These are phyloP conservation scores for Hirundo rustica DNA, from an alignment of 2,797 vertebrate genomes.

Conservation along the genomic window DNA sequence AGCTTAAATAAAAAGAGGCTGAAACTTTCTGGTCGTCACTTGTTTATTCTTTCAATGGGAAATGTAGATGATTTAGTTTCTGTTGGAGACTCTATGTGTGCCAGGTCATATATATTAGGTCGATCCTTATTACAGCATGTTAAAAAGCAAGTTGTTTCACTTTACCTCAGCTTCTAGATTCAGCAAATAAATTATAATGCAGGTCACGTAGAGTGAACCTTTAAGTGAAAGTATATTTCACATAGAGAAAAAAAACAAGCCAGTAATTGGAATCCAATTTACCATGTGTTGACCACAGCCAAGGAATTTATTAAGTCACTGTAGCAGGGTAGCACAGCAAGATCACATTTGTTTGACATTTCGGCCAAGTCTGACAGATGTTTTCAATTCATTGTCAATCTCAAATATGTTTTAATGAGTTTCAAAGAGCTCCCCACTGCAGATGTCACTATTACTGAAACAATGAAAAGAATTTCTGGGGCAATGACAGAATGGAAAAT, in stretches of 20 bases:
- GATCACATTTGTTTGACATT: slow-evolving; percentile 79
- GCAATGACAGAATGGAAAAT: slow-evolving; percentile 55
- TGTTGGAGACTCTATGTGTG: background rate
- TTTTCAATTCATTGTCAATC: slow-evolving; percentile 78
- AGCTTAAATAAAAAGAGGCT: background rate
- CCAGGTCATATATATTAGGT: background rate
- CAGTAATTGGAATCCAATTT: slow-evolving; percentile 74
- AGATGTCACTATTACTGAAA: slow-evolving; percentile 73
- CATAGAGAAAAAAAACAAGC: slow-evolving; percentile 31
- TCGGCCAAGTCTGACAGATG: slow-evolving; percentile 80
- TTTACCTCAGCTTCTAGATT: slow-evolving; percentile 12
- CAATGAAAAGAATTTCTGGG: slow-evolving; percentile 58
- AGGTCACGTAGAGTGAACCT: slow-evolving; percentile 24
- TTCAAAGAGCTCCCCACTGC: slow-evolving; percentile 71
- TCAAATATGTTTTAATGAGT: slow-evolving; percentile 80
- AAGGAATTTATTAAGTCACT: slow-evolving; percentile 80
- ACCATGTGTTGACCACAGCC: slow-evolving; percentile 62
- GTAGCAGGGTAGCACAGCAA: slow-evolving; percentile 64
- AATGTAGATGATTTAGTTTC: background rate
- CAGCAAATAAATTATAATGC: slow-evolving; percentile 33
- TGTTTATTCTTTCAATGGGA: background rate
- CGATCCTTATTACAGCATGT: background rate
- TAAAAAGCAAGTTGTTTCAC: background rate
- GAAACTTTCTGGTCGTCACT: background rate
- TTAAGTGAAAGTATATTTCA: slow-evolving; percentile 55